Percentiles rank a stretch among this genome's conserved stretches.
Evolutionary conservation across 2,113 vertebrate species (phyloP).

Genomic region (Dipodomys ordii): DNA sequence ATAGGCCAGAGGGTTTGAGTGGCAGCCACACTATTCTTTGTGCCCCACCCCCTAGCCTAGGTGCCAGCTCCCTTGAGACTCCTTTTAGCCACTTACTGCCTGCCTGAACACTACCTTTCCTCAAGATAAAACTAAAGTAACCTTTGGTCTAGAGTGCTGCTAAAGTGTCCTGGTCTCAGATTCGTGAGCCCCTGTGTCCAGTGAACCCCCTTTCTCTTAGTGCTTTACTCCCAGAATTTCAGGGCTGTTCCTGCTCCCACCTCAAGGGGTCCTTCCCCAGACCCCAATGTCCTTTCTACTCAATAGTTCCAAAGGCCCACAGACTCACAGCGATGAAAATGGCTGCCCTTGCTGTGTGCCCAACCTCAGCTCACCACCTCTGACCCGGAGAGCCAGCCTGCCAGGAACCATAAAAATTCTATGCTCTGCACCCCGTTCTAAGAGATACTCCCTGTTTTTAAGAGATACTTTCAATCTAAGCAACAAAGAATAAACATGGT

Average conservation of each 20-base stretch:
- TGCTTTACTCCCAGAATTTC: constrained; percentile 47
- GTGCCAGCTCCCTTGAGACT: constrained; percentile 39
- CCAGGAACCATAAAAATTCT: background rate
- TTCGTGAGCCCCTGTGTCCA: background rate
- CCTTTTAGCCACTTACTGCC: constrained; percentile 11
- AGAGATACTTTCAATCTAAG: background rate
- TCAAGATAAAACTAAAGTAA: constrained; percentile 71
- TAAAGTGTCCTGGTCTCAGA: constrained; percentile 26
- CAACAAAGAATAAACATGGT: background rate
- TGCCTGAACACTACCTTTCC: constrained; percentile 35
- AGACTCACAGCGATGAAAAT: constrained; percentile 57
- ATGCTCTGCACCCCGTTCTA: constrained; percentile 34
- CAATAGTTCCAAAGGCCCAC: constrained; percentile 29
- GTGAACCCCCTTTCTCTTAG: constrained; percentile 40
- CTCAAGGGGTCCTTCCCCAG: constrained; percentile 35
- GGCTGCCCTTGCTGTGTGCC: background rate
- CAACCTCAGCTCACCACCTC: background rate
- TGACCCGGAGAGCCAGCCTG: background rate
- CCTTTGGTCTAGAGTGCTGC: constrained; percentile 66
- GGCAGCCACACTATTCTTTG: constrained; percentile 12
- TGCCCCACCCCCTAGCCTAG: background rate
- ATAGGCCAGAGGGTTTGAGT: constrained; percentile 21
- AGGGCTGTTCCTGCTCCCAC: constrained; percentile 28
- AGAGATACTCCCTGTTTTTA: background rate
- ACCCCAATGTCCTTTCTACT: background rate